These are phyloP conservation scores for Drosophila teissieri DNA, from an alignment of 1,140 invertebrate species.

Conservation along the genomic window DNA sequence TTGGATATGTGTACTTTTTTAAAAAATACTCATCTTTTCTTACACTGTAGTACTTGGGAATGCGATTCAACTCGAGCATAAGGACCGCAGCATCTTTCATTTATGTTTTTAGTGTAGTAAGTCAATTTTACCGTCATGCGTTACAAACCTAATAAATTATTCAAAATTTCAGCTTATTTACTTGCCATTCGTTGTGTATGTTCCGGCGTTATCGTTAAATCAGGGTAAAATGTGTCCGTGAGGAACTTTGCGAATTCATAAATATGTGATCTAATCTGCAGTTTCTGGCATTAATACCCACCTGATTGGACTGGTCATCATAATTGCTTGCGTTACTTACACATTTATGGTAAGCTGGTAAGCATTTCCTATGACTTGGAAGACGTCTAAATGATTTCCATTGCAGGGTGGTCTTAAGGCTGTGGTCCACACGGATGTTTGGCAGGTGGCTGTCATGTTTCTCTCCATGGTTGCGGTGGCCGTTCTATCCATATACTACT, in stretches of 20 bases:
- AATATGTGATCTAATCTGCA: constrained; percentile 60
- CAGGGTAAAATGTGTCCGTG: constrained; percentile 88
- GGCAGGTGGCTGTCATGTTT: constrained; percentile 93
- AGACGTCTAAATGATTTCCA: background rate
- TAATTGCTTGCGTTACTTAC: constrained; percentile 94
- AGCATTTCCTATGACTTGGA: background rate
- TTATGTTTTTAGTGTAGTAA: constrained; percentile 87
- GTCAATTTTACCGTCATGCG: constrained; percentile 33
- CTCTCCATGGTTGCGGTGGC: constrained; percentile 89
- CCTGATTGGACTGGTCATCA: constrained; percentile 91
- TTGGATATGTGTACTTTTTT: constrained; percentile 69
- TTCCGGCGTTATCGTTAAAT: constrained; percentile 94
- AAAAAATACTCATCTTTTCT: no score
- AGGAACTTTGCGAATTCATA: background rate
- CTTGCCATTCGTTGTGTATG: constrained; percentile 95
- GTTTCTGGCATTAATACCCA: constrained; percentile 93
- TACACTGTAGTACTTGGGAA: constrained; percentile 89
- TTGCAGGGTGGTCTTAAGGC: constrained; percentile 89
- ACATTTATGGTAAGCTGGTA: constrained; percentile 91
- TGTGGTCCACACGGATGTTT: constrained; percentile 94
- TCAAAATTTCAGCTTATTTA: constrained; percentile 85
- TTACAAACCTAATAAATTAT: constrained; percentile 87
- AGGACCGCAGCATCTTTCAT: constrained; percentile 88
- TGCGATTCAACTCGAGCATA: constrained; percentile 87
- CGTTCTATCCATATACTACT: constrained; percentile 87